These are phyloP conservation scores for Cosmia trapezina DNA, from an alignment of 2,888 invertebrate genomes.

Conservation along the genomic window DNA sequence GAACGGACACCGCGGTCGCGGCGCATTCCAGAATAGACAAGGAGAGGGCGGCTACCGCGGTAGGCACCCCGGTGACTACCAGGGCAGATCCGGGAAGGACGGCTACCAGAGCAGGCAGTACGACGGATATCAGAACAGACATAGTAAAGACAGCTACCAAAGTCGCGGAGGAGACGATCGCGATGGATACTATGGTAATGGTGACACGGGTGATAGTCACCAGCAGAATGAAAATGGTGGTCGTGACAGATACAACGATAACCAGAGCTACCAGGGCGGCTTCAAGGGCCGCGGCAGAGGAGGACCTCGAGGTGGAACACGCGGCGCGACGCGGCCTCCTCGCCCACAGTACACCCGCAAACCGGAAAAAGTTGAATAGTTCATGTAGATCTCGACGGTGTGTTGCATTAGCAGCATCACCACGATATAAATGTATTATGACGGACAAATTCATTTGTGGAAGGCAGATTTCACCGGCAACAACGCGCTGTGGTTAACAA, in stretches of 20 bases:
- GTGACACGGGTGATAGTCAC: slow-evolving; percentile 83
- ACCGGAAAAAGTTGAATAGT: slow-evolving; percentile 82
- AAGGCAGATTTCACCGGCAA: slow-evolving; percentile 93
- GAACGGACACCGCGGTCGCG: slow-evolving; percentile 85
- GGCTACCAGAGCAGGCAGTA: slow-evolving; percentile 80
- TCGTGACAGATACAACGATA: slow-evolving; percentile 86
- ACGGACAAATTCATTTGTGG: slow-evolving; percentile 90
- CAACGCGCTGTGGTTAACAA: slow-evolving; percentile 90
- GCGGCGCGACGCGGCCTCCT: slow-evolving; percentile 73
- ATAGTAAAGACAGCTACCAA: slow-evolving; percentile 79
- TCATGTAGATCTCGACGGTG: slow-evolving; percentile 62
- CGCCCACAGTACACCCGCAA: slow-evolving; percentile 82
- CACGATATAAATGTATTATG: slow-evolving; percentile 69
- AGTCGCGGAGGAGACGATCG: slow-evolving; percentile 75
- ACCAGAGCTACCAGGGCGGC: slow-evolving; percentile 89
- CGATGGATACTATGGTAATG: slow-evolving; percentile 83
- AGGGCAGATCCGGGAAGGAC: slow-evolving; percentile 79
- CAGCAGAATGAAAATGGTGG: slow-evolving; percentile 88
- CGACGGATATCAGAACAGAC: slow-evolving; percentile 82
- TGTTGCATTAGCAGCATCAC: slow-evolving; percentile 68
- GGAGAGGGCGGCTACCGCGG: slow-evolving; percentile 81
- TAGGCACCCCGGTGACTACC: slow-evolving; percentile 79
- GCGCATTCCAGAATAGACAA: slow-evolving; percentile 78
- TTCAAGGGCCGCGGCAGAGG: slow-evolving; percentile 90
- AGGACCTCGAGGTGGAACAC: slow-evolving; percentile 79